These are phyloP conservation scores for Macropus fuliginosus DNA, from an alignment of 2,797 vertebrate species.

Conservation along the genomic window DNA sequence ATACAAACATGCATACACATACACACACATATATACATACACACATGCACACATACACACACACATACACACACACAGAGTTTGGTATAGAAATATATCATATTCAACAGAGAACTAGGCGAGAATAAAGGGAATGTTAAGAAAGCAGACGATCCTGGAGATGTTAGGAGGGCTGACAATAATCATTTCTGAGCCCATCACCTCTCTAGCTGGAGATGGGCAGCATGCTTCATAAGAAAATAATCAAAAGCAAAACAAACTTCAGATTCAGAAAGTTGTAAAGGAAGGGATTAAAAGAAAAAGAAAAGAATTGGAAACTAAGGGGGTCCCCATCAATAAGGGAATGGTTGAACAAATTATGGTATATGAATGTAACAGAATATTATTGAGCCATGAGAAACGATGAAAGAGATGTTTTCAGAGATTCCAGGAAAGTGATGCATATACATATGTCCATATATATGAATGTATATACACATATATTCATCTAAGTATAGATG, in stretches of 20 bases:
- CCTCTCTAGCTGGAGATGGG: too few species aligned
- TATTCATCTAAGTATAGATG: too few species aligned
- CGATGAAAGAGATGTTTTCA: not conserved
- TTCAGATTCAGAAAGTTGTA: not conserved
- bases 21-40: too few species aligned
- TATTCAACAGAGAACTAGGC: not conserved
- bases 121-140: not conserved
- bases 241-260: not conserved
- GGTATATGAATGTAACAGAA: not conserved
- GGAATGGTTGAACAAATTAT: not conserved
- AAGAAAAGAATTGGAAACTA: not conserved
- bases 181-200: too few species aligned
- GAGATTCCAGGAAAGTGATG: not conserved
- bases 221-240: not conserved
- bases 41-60: too few species aligned
- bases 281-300: not conserved
- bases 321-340: not conserved
- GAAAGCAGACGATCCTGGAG: not conserved
- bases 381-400: not conserved
- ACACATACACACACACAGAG: not conserved
- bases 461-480: too few species aligned
- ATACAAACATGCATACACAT: too few species aligned
- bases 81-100: not conserved
- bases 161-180: not conserved
- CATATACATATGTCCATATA: too few species aligned